Base-by-base conservation (phyloP, 2,888 invertebrate species). In the Sinodicranocentrus sp. region DNA sequence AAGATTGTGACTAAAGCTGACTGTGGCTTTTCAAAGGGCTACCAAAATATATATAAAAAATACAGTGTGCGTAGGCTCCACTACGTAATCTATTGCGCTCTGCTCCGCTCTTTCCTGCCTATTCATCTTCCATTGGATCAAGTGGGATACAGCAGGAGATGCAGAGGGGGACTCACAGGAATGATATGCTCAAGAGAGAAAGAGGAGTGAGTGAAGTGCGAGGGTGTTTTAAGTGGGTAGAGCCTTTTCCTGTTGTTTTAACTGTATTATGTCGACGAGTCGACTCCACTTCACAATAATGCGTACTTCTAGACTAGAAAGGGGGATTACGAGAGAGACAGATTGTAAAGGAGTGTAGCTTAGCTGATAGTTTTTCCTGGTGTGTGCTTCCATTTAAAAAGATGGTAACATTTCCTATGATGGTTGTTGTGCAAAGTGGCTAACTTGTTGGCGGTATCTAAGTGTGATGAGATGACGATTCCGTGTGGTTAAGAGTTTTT, bases 401-500 rank as follows among this genome's bases (percentile, higher is more conserved):
- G 13, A 48, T 48, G 5, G 10, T 10, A 6, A 33, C 33, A 33
- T 33, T 33, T 33, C 10, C 33, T 33, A 6, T 33, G 10, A 33
- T 33, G 10, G 33, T 33, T 3, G 10, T 15, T n/a, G 48, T 48
- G 5, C 15, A 48, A 48, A 48, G 48, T 48, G 48, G 17, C 48
- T 33, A 33, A 33, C 33, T 33, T 33, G 33, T 33, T 33, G 33
- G 33, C 33, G 33, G 33, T 33, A 33, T 33, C 5, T 13, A 15
- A 48, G 48, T 48, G 48, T 48, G 48, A 63, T 28, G 33, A 17
- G 8, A 19, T 33, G 48, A 23, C 25, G 68, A 52, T 68, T 68
- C 68, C 68, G 68, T 68, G 68, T 68, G 68, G 68, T 68, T 68
- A 25, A 10, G 21, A 8, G 48, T 68, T 48, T 68, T 68, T 68